These are phyloP conservation scores for Atrina japonica DNA, from an alignment of 2,888 invertebrate species.

Conservation along the genomic window DNA sequence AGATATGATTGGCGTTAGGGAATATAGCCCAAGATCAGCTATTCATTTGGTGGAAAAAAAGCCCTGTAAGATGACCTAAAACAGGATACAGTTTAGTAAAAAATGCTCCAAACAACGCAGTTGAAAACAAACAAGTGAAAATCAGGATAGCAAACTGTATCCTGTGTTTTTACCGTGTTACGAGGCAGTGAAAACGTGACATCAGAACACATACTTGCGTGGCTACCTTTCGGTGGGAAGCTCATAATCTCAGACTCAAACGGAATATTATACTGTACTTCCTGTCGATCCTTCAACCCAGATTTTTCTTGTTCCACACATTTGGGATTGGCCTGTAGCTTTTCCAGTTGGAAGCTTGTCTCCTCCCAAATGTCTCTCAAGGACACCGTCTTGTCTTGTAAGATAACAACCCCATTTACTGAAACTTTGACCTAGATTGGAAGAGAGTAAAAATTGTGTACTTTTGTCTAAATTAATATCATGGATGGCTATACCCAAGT, in stretches of 20 bases:
- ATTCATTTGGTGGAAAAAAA: too few relatives aligned
- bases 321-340: constrained; percentile 89
- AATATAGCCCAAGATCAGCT: too few relatives aligned
- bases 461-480: too few relatives aligned
- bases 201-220: constrained; percentile 37
- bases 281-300: constrained; percentile 86
- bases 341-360: constrained; percentile 94
- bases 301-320: constrained; percentile 91
- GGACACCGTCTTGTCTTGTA: constrained; percentile 82
- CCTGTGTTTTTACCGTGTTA: too few relatives aligned
- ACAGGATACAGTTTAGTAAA: too few relatives aligned
- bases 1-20: too few relatives aligned
- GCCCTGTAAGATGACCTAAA: too few relatives aligned
- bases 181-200: constrained; percentile 9
- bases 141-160: too few relatives aligned
- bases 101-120: too few relatives aligned
- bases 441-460: neutral
- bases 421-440: constrained; percentile 59
- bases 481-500: too few relatives aligned
- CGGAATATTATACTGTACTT: constrained; percentile 87
- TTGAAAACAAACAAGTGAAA: too few relatives aligned
- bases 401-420: constrained; percentile 57
- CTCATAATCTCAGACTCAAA: constrained; percentile 81
- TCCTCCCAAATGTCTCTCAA: constrained; percentile 96
- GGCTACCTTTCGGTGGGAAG: constrained; percentile 56